Base-by-base conservation (phyloP, 2,113 vertebrate species). In the Cathartes aura region DNA sequence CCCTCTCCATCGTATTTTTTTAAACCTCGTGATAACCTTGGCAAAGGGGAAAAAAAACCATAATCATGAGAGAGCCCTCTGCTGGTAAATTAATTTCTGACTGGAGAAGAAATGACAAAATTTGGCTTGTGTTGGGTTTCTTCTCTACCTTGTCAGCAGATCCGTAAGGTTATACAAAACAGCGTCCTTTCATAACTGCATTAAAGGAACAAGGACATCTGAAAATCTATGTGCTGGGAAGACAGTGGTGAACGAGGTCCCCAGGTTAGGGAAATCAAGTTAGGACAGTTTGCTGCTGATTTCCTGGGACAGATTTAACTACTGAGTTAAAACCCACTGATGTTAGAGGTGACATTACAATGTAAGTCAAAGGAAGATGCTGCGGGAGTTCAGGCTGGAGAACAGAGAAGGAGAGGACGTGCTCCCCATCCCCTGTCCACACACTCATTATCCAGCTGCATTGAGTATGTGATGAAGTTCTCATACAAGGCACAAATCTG, bases 41-140 rank as follows among this genome's bases (percentile, higher is more conserved):
- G 12, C 21, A 71, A 47, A 59, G 34, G 1, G 2, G 15, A 55
- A 67, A 50, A 53, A 36, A 11, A 19, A 7, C 2, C 2, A 8
- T 12, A 70, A 56, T 91, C 74, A 85, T 83, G 53, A 97, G 83
- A 85, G 90, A 67, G 79, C 76, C 92, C 95, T 94, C 96, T 98
- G 62, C 90, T 97, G 91, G 93, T 47, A 50, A 92, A 68, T 47
- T 56, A 81, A 80, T 58, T 70, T 90, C 82, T 75, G 40, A 5
- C 48, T 53, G 64, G 70, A 93, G 74, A 90, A 87, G 42, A 47
- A 60, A 67, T 12, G 4, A 70, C n/a, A 62, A 45, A 56, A 27
- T 21, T 78, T 55, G 32, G 43, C 43, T 86, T 38, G 17, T 12
- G 52, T 63, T 50, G 2, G 23, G 8, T 52, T 93, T 80, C 58